Evolutionary conservation across 1,140 invertebrate species (phyloP).

Genomic region (Drosophila oshimai): DNA sequence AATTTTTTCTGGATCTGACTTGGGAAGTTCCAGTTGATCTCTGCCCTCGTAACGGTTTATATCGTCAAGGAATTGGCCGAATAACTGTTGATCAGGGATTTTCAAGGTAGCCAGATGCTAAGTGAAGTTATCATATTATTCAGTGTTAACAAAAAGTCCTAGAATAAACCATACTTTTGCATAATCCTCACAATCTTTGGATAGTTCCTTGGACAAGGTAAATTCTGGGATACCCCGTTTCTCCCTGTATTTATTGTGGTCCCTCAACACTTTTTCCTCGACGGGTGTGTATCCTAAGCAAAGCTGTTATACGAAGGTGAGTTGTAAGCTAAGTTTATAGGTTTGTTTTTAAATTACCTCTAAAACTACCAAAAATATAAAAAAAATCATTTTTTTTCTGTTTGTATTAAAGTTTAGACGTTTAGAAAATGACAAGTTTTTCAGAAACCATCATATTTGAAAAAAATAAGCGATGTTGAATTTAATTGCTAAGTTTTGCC

Average conservation of each 20-base stretch:
- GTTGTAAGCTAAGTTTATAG: no score
- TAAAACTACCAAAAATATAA: not conserved
- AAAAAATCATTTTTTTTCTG: not conserved
- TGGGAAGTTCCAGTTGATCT: not conserved
- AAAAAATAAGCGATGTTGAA: no score
- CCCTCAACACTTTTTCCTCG: not conserved
- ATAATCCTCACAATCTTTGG: not conserved
- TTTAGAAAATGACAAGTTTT: not conserved
- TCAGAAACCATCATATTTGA: no score
- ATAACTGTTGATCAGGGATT: not conserved
- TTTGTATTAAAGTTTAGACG: no score
- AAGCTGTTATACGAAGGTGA: no score
- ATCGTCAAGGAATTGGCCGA: not conserved
- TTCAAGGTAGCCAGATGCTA: not conserved
- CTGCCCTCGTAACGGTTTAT: not conserved
- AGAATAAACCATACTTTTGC: not conserved
- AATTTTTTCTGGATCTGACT: not conserved
- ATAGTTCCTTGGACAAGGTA: not conserved
- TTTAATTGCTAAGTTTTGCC: no score
- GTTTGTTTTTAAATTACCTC: not conserved
- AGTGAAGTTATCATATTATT: no score
- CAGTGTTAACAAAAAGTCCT: no score
- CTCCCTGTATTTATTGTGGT: not conserved
- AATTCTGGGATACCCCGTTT: not conserved
- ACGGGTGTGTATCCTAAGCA: not conserved